Evolutionary conservation across 2,797 vertebrate species (phyloP).

Genomic region (Silurus lanzhouensis): DNA sequence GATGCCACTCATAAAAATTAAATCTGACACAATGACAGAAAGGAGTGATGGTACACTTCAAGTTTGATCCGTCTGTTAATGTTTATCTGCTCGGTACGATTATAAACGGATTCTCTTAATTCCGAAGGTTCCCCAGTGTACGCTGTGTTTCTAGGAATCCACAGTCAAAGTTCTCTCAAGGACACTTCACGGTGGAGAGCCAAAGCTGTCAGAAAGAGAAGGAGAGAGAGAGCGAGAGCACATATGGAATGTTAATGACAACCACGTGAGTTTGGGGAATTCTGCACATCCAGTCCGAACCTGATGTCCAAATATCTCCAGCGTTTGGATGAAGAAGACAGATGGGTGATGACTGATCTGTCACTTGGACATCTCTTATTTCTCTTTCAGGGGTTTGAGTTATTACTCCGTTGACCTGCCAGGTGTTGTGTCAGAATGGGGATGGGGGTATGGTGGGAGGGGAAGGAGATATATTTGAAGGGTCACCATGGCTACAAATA

Average conservation of each 20-base stretch:
- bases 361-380: slow-evolving; percentile 70
- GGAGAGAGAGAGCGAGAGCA: slow-evolving; percentile 12
- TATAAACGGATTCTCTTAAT: slow-evolving; percentile 7
- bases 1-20: background rate
- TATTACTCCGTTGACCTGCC: slow-evolving; percentile 59
- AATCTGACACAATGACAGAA: background rate
- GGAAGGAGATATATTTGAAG: slow-evolving; percentile 62
- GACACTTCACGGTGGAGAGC: slow-evolving; percentile 29
- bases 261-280: slow-evolving; percentile 46
- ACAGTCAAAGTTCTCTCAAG: slow-evolving; percentile 13
- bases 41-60: background rate
- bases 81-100: background rate
- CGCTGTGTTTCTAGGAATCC: slow-evolving; percentile 12
- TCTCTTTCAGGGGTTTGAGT: slow-evolving; percentile 68
- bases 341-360: slow-evolving; percentile 71
- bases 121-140: background rate
- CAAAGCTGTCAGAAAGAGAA: slow-evolving; percentile 22
- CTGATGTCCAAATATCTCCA: slow-evolving; percentile 36
- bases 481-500: slow-evolving; percentile 67
- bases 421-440: slow-evolving; percentile 67
- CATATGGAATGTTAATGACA: slow-evolving; percentile 54
- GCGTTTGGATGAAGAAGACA: slow-evolving; percentile 30
- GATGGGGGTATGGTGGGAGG: background rate
- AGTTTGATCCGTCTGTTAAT: slow-evolving; percentile 1
- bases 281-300: slow-evolving; percentile 27